Evolutionary conservation across 2,888 invertebrate species (phyloP), one percentile per base, ranked within the genome.

Genomic region (Andrena fulva): DNA sequence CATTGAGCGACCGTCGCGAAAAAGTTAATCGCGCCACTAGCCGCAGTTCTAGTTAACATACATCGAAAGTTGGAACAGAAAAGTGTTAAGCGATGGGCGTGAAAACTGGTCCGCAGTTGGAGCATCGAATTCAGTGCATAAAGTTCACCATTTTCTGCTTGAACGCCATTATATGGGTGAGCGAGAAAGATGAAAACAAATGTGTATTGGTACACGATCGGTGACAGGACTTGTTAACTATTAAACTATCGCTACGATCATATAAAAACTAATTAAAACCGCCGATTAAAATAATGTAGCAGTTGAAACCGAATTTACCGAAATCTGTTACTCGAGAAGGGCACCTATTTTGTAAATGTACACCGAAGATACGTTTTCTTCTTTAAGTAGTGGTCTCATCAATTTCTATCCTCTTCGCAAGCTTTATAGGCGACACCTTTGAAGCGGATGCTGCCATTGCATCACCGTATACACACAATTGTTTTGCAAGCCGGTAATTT

Each of bases 131-230:
- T 90, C 96, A 96, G 85, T 96, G 97, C 92, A 95, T 98, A 85
- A 98, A 97, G 94, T 98, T 97, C 94, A 96, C 97, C 64, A 94
- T 98, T 85, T 96, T 98, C 91, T 97, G 97, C 91, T 96, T 97
- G 94, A 98, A 97, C 93, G 96, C 97, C 70, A 95, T 98, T 70
- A 94, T 97, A 90, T 97, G 97, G 97, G 97, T 97, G 93, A 96
- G 97, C 96, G 20, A 16, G 52, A n/a, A 8, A 3, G 42, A 48
- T 27, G 8, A 31, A 12, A 66, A 29, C n/a, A 71, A 54, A 16
- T 33, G n/a, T 20, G 10, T n/a, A 63, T 62, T n/a, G 16, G 27
- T 1, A 12, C 20, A 7, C 6, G 52, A 33, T 29, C 2, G 29
- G 7, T 29, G 48, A 48, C 16, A n/a, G 10, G 56, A 29, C 0